phyloP scores from a whole-genome alignment of 35 echinoderm and acorn worm species.

The Ophioderma brevispina region DNA sequence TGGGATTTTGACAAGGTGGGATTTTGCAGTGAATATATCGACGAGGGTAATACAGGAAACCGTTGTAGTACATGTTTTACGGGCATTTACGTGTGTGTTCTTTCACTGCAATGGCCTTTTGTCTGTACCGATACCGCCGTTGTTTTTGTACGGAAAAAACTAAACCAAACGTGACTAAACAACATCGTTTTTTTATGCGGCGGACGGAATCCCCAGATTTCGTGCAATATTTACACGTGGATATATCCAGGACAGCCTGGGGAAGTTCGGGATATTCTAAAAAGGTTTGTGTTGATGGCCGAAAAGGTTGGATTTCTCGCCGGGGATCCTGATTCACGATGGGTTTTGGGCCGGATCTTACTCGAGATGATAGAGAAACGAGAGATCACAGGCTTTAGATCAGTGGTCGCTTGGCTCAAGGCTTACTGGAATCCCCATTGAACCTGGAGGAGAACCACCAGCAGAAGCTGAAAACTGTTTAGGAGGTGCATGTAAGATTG shows the following conservation, averaged over 20 bases:
- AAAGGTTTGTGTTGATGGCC: not conserved
- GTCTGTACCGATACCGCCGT: too few species aligned
- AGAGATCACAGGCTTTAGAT: slow-evolving; percentile 9
- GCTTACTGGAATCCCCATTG: slow-evolving; percentile 15
- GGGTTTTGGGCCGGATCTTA: slow-evolving; percentile 1
- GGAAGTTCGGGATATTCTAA: not conserved
- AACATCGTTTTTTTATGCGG: not conserved
- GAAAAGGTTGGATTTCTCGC: slow-evolving; percentile 9
- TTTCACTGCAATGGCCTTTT: not conserved
- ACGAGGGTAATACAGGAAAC: not conserved
- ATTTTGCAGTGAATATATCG: not conserved
- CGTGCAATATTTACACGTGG: not conserved
- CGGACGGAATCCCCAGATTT: not conserved
- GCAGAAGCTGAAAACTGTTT: not conserved
- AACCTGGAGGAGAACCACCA: not conserved
- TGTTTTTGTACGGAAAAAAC: not conserved
- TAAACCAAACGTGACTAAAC: not conserved
- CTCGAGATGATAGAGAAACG: slow-evolving; percentile 17
- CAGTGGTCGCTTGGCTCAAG: slow-evolving; percentile 12
- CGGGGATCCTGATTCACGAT: slow-evolving; percentile 8
- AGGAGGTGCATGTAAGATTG: not conserved
- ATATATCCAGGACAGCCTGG: not conserved
- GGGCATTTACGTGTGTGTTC: not conserved
- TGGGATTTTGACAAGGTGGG: not conserved
- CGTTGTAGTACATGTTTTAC: not conserved